Percentiles rank a stretch among this genome's conserved stretches.
Evolutionary conservation across 2,888 invertebrate species (phyloP).

Genomic region (Synanthedon formicaeformis): DNA sequence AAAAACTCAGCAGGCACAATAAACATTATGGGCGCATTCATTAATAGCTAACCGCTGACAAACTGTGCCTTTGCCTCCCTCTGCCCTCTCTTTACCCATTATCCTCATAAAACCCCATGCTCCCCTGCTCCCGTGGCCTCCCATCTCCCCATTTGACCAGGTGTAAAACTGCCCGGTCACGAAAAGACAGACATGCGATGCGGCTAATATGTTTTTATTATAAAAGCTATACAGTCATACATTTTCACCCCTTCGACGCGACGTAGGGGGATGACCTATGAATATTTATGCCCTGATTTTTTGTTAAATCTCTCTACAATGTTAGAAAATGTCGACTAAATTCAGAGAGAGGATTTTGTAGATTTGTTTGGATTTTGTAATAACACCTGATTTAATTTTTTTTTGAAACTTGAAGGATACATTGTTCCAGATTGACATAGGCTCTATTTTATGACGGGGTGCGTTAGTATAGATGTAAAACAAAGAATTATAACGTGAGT

Average conservation of each 20-base stretch:
- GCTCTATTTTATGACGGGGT: too few relatives aligned
- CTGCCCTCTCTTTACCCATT: conserved; percentile 34
- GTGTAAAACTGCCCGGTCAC: conserved; percentile 69
- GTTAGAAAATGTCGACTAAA: too few relatives aligned
- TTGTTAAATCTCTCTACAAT: conserved; percentile 13
- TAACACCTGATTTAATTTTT: too few relatives aligned
- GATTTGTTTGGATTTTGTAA: too few relatives aligned
- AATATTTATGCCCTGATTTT: conserved; percentile 65
- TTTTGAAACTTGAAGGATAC: too few relatives aligned
- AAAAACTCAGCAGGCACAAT: conserved; percentile 58
- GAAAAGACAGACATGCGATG: conserved; percentile 67
- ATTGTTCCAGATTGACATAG: too few relatives aligned
- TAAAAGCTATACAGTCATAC: conserved; percentile 52
- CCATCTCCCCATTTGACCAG: conserved; percentile 47
- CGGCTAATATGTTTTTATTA: conserved; percentile 68
- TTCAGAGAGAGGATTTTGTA: too few relatives aligned
- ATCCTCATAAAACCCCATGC: conserved; percentile 33
- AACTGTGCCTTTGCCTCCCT: conserved; percentile 49
- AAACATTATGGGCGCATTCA: conserved; percentile 64
- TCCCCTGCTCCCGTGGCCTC: conserved; percentile 16
- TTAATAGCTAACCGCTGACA: conserved; percentile 66
- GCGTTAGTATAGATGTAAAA: too few relatives aligned
- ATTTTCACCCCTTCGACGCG: conserved; percentile 29
- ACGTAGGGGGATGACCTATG: conserved; percentile 48
- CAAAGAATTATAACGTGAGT: too few relatives aligned